Conservation (phyloP, 2,113 vertebrate species). For the Rallus limicola region DNA sequence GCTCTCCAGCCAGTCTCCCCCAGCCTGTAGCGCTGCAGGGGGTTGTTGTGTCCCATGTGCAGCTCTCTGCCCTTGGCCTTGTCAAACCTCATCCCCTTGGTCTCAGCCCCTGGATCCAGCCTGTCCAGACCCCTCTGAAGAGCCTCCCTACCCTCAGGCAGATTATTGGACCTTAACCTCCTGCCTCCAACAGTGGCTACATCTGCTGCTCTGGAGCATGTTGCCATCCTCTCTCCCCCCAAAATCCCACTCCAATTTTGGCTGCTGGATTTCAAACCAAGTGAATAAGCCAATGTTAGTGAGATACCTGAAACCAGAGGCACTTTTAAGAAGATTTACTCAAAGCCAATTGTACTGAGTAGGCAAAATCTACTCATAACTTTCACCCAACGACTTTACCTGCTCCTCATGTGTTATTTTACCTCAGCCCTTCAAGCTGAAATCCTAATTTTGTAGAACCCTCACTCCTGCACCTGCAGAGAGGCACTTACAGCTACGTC, state of each 20-base stretch:
- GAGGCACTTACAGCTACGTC: neutral
- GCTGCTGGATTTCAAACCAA: neutral
- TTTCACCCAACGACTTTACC: neutral
- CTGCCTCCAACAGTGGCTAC: neutral
- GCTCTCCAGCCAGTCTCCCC: no score
- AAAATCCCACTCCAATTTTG: neutral
- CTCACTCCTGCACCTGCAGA: neutral
- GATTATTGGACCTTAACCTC: neutral
- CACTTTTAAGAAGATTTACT: conserved; percentile 14
- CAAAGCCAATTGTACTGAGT: neutral
- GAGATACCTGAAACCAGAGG: neutral
- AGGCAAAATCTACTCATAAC: neutral
- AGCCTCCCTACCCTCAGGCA: no score
- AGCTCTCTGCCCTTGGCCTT: no score
- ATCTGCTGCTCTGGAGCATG: neutral
- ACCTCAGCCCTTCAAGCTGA: neutral
- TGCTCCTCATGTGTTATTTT: neutral
- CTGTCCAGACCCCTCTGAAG: no score
- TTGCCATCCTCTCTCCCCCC: neutral
- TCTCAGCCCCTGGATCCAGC: no score
- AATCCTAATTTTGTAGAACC: neutral
- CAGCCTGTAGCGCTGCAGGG: no score
- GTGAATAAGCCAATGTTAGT: neutral
- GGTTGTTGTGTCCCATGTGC: no score
- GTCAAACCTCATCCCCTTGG: no score